Evolutionary conservation across 2,113 vertebrate species (phyloP), one percentile per base, ranked within the genome.

Genomic region (Etheostoma spectabile): DNA sequence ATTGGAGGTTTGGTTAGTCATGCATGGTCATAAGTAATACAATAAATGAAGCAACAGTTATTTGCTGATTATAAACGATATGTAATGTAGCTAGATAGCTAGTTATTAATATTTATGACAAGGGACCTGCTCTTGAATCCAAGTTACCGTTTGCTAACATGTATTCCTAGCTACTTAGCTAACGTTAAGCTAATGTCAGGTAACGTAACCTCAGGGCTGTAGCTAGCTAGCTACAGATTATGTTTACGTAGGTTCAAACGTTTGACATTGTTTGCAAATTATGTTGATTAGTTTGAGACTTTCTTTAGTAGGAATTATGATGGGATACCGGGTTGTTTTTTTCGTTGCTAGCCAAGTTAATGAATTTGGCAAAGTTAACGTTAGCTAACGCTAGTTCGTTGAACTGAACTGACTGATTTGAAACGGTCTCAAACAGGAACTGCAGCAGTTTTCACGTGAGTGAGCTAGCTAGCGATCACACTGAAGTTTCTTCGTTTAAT

Each of bases 381-480:
- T 49, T 53, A 78, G 48, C 38, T n/a, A n/a, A n/a, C n/a, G n/a
- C n/a, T 4, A 30, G 12, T 0, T 21, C 0, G 46, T 22, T 30
- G 4, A 10, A 4, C 15, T 48, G 11, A 48, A 19, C 51, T 67
- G 48, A 13, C 38, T 14, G 19, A n/a, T 49, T n/a, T 48, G 6
- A 35, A 46, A 64, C 1, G 8, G 6, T 48, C 24, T 8, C 6
- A 74, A 80, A 78, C 38, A 57, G 85, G 89, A 94, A 94, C 68
- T 77, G 35, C 64, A 56, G 52, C 60, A 33, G 22, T 45, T 86
- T 69, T 92, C 93, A 91, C 83, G 83, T 92, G 91, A 7, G 65
- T 93, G 90, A 94, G 74, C 38, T 53, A 93, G 74, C 38, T 53
- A 93, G 74, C 38, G 51, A 48, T 89, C 79, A 59, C 86, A 89